Conservation (phyloP, 1,140 invertebrate species). For the Rhopalosiphum maidis region DNA sequence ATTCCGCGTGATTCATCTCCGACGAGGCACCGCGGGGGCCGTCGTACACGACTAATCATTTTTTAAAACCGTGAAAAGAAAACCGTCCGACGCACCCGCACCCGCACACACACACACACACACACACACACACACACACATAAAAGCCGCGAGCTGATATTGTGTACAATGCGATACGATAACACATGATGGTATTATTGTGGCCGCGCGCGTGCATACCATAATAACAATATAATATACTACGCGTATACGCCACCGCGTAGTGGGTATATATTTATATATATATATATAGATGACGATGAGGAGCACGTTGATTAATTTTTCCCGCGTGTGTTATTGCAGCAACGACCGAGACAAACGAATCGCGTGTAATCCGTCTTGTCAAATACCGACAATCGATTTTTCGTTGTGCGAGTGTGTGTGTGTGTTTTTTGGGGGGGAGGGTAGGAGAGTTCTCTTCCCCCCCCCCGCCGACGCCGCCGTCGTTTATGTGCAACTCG, state of each 20-base stretch:
- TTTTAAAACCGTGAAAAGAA: constrained; percentile 49
- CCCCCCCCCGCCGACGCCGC: accelerated
- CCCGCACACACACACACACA: background rate
- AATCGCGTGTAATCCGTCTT: constrained; percentile 54
- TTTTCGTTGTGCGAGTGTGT: background rate
- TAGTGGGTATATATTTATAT: background rate
- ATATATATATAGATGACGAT: background rate
- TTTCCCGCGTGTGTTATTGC: constrained; percentile 26
- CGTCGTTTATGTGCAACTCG: background rate
- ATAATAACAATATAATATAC: no score
- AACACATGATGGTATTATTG: background rate
- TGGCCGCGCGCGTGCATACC: background rate
- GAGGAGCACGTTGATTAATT: constrained; percentile 40
- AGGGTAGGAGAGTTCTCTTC: no score
- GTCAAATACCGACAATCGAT: constrained; percentile 52
- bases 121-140: background rate
- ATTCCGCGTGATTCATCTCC: constrained; percentile 31
- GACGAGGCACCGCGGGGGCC: background rate
- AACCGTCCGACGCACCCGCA: constrained; percentile 14
- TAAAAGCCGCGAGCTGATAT: background rate
- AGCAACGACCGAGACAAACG: constrained; percentile 37
- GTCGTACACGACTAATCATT: constrained; percentile 36
- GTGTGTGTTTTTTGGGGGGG: no score
- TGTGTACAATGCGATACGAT: background rate
- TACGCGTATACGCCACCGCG: no score